Base-by-base conservation (phyloP, 2,113 vertebrate genomes). In the Mustela nigripes region DNA sequence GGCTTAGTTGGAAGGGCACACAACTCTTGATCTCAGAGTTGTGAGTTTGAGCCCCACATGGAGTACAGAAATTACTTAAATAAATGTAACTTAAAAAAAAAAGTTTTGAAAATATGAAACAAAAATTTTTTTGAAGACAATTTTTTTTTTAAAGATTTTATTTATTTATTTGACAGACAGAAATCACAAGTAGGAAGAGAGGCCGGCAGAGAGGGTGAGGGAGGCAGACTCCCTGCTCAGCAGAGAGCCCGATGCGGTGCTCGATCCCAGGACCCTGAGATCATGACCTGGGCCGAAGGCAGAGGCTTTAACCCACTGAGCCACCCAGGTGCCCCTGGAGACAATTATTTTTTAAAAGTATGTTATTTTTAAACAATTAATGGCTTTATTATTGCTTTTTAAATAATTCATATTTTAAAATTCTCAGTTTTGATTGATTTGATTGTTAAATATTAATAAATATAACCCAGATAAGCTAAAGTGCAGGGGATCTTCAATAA, bases 331-430 rank as follows among this genome's bases (percentile, higher is more conserved):
- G 42, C 42, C 42, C 42, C 42, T 42, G 53, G 31, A 56, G 88
- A 88, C 2, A 63, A 28, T 39, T 93, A 65, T 48, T 95, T 93
- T 81, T 86, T 11, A 79, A 45, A 89, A 92, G 83, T 83, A 21
- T 80, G 7, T 80, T 81, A 95, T 33, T 81, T 56, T 86, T 81
- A 76, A 93, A 94, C 26, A 74, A 89, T 28, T 21, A 79, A 58
- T 81, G 45, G 36, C 93, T 86, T 97, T 65, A 88, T 42, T 58
- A 94, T 9, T 81, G 81, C 22, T 63, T 91, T 96, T 90, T 71
- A 58, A 96, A 81, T 21, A 74, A 82, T n/a, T 87, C 39, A 94
- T 67, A 63, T 50, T 86, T 87, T 18, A 33, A 74, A 91, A 45
- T n/a, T 74, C 19, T n/a, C 58, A 60, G n/a, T 65, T 81, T 76